Base-by-base conservation (phyloP, 1,140 invertebrate genomes). In the Dinoponera quadriceps region DNA sequence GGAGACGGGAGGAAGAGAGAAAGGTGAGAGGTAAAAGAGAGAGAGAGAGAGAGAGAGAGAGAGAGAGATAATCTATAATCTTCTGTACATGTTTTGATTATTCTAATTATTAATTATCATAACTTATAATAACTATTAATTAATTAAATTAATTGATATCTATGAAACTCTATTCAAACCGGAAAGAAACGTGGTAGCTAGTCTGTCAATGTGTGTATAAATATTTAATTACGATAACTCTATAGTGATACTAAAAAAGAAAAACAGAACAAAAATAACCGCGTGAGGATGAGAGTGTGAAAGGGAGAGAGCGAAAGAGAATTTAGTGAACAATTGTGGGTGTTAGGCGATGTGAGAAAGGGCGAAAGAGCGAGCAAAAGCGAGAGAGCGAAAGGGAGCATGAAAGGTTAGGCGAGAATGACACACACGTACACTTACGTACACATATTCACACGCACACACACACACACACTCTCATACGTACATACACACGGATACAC, bases 21-120 rank as follows among this genome's bases (percentile, higher is more conserved):
- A 51, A 65, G 48, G 85, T 38, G 51, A 38, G 27, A 80, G 38
- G 60, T 62, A 49, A 51, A 27, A 81, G 5, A 84, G 22, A 57
- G 78, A 83, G 33, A 78, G 57, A 38, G 38, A 63, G 20, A 68
- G 49, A 71, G 68, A 55, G 62, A 82, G 83, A 62, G 66, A 83
- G 49, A 85, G 82, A 80, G 83, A 87, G 85, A 87, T 90, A 91
- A 93, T 92, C 90, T 92, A 92, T 92, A 93, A 93, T 92, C 92
- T 94, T 94, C 92, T 92, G 91, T 93, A 93, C 92, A 93, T 93
- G 92, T 93, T 93, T 93, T 93, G 87, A 93, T 94, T 94, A 91
- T 92, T 93, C 84, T 89, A 92, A 93, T 93, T 90, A 94, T 93
- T 91, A 91, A 92, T 93, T 93, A 93, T 93, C 89, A 91, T 93